Conservation (phyloP, 30 jellyfish, hydroid and myxozoan genomes). For the Euphysa ruthae region DNA sequence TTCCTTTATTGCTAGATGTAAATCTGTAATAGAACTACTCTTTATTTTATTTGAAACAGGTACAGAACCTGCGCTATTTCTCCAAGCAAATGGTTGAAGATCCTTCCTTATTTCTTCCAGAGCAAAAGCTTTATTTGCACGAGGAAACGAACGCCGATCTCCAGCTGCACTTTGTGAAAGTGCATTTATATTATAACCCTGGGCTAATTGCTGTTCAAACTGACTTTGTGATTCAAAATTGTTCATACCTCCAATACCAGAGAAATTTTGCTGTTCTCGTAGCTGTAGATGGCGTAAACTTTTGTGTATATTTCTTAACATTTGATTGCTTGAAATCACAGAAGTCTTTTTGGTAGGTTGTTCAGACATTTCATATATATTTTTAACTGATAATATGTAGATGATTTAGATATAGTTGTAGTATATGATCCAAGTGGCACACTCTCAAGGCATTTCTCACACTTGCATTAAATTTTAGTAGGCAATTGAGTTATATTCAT, state of each 20-base stretch:
- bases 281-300: slow-evolving; percentile 11
- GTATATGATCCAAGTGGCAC: too few relatives aligned
- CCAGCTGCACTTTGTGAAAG: slow-evolving; percentile 37
- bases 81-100: slow-evolving; percentile 25
- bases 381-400: too few relatives aligned
- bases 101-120: slow-evolving; percentile 28
- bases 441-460: too few relatives aligned
- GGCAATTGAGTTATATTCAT: too few relatives aligned
- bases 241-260: neutral
- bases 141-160: slow-evolving; percentile 29
- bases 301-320: slow-evolving; percentile 17
- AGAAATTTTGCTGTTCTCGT: slow-evolving; percentile 17
- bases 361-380: neutral
- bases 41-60: neutral
- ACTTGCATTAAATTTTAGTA: too few relatives aligned
- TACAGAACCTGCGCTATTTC: neutral
- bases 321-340: slow-evolving; percentile 6
- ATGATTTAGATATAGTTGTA: too few relatives aligned
- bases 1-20: slow-evolving; percentile 7
- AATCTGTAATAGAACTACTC: slow-evolving; percentile 16
- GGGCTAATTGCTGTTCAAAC: slow-evolving; percentile 9
- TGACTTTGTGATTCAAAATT: slow-evolving; percentile 12
- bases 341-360: slow-evolving; percentile 9
- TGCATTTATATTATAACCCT: slow-evolving; percentile 13
- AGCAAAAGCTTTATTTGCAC: slow-evolving; percentile 25